These are phyloP conservation scores for Aproaerema taeniolella DNA, from an alignment of 2,888 invertebrate species.

Conservation along the genomic window DNA sequence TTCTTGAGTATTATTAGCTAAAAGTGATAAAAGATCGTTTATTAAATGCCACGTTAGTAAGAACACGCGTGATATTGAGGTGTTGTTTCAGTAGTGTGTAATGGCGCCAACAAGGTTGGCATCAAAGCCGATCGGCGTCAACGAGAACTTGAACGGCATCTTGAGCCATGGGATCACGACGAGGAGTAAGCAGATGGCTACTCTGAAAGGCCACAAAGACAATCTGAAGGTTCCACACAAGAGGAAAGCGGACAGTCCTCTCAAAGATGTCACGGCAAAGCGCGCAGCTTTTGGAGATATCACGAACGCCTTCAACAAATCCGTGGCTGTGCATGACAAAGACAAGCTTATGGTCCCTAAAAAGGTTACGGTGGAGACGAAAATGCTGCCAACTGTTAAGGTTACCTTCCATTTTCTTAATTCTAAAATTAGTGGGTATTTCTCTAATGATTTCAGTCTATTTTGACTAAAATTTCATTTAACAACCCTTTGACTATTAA, in stretches of 20 bases:
- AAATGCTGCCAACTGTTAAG: slow-evolving; percentile 68
- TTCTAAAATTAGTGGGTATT: slow-evolving; percentile 34
- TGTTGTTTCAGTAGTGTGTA: slow-evolving; percentile 45
- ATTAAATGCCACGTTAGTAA: slow-evolving; percentile 23
- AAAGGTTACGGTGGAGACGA: slow-evolving; percentile 71
- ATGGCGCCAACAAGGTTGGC: slow-evolving; percentile 82
- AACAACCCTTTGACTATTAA: too few species aligned
- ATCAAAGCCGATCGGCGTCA: slow-evolving; percentile 66
- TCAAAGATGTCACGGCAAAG: slow-evolving; percentile 85
- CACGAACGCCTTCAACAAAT: slow-evolving; percentile 82
- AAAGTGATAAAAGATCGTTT: slow-evolving; percentile 12
- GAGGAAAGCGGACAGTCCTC: slow-evolving; percentile 88
- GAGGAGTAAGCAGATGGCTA: slow-evolving; percentile 77
- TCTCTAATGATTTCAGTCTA: background rate
- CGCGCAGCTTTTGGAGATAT: slow-evolving; percentile 92
- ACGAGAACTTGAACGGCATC: slow-evolving; percentile 63
- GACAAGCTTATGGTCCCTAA: slow-evolving; percentile 58
- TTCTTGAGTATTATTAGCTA: slow-evolving; percentile 15
- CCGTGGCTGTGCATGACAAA: slow-evolving; percentile 50
- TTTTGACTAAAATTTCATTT: background rate
- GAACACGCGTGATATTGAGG: slow-evolving; percentile 44
- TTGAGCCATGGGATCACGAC: slow-evolving; percentile 76
- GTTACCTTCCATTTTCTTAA: slow-evolving; percentile 33
- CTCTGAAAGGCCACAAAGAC: slow-evolving; percentile 63
- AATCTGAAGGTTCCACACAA: slow-evolving; percentile 78